phyloP scores from a whole-genome alignment of 2,888 invertebrate genomes.

The Cyclophora punctaria region DNA sequence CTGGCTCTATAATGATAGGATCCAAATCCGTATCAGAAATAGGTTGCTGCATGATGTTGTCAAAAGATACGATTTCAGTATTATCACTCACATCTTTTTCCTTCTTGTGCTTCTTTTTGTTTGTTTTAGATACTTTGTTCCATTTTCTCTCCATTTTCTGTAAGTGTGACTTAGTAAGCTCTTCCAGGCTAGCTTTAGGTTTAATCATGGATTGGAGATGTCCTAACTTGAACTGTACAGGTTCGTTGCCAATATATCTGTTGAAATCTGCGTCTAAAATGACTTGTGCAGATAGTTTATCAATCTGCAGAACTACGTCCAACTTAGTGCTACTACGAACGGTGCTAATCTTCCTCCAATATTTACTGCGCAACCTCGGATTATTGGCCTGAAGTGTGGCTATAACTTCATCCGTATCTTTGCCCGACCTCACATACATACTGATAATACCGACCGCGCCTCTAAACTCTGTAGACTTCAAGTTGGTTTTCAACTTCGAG shows the following conservation, averaged over 20 bases:
- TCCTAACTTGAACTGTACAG: slow-evolving; percentile 51
- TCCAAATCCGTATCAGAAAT: slow-evolving; percentile 18
- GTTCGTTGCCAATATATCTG: slow-evolving; percentile 31
- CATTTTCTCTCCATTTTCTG: slow-evolving; percentile 13
- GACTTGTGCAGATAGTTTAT: slow-evolving; percentile 59
- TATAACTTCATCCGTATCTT: slow-evolving; percentile 46
- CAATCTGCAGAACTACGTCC: slow-evolving; percentile 57
- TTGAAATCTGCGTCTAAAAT: slow-evolving; percentile 46
- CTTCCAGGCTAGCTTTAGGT: slow-evolving; percentile 41
- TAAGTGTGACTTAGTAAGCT: slow-evolving; percentile 26
- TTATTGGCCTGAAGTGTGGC: slow-evolving; percentile 46
- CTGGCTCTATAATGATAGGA: slow-evolving; percentile 22
- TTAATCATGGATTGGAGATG: slow-evolving; percentile 51
- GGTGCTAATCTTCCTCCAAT: slow-evolving; percentile 56
- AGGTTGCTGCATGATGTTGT: no score
- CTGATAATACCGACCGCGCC: slow-evolving; percentile 63
- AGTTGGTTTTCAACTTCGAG: slow-evolving; percentile 29
- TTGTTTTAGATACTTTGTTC: slow-evolving; percentile 10
- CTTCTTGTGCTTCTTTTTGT: slow-evolving; percentile 12
- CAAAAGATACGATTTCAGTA: slow-evolving; percentile 10
- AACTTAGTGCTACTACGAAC: slow-evolving; percentile 39
- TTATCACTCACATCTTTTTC: slow-evolving; percentile 14
- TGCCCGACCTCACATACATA: slow-evolving; percentile 45
- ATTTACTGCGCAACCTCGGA: slow-evolving; percentile 55
- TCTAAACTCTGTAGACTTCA: slow-evolving; percentile 59